Conservation (phyloP, 2,113 vertebrate species). For the Manacus vitellinus region DNA sequence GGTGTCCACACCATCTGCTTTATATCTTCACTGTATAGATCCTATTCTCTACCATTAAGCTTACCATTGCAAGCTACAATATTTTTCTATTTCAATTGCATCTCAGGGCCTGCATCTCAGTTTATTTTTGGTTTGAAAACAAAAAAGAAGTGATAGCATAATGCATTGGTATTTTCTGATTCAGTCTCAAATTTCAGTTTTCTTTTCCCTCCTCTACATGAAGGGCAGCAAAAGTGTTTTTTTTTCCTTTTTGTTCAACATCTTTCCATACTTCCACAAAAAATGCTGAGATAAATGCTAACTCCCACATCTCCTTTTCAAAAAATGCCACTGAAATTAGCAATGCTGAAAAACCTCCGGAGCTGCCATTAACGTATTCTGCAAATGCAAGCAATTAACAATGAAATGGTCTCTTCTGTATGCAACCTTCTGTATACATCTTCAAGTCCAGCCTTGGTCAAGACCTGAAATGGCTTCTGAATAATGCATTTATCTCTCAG, state of each 20-base stretch:
- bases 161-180: neutral
- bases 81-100: neutral
- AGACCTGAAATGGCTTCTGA: constrained; percentile 20
- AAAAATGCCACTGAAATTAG: neutral
- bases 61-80: neutral
- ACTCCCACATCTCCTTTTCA: neutral
- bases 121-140: neutral
- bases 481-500: constrained; percentile 32
- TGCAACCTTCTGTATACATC: neutral
- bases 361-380: neutral
- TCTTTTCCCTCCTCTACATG: neutral
- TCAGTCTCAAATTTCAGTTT: neutral
- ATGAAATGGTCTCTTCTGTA: neutral
- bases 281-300: neutral
- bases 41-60: neutral
- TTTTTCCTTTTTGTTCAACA: neutral
- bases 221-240: neutral
- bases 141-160: neutral
- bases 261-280: neutral
- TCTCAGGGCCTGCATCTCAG: neutral
- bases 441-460: neutral
- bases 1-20: neutral
- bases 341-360: neutral
- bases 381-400: neutral
- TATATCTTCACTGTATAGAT: neutral